phyloP scores from a whole-genome alignment of 2,888 invertebrate genomes.

The Euproctis similis region DNA sequence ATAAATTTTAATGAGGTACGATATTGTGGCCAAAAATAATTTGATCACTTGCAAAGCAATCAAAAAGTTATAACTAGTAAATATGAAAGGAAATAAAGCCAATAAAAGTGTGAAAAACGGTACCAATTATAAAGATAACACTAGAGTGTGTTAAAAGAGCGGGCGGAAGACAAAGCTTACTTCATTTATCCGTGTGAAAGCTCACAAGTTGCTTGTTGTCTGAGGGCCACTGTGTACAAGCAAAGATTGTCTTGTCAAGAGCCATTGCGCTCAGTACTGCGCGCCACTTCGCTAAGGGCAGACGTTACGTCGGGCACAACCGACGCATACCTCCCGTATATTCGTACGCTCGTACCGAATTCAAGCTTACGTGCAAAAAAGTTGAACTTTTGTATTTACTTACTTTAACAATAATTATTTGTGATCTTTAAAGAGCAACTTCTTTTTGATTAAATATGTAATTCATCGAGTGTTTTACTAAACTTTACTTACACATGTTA shows the following conservation, averaged over 20 bases:
- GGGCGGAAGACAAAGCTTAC: constrained; percentile 55
- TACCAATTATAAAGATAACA: constrained; percentile 38
- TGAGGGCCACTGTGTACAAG: constrained; percentile 54
- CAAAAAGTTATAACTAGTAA: too few relatives aligned
- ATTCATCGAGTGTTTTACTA: constrained; percentile 13
- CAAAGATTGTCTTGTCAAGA: constrained; percentile 72
- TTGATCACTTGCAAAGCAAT: too few relatives aligned
- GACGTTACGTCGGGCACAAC: constrained; percentile 45
- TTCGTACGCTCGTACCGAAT: constrained; percentile 31
- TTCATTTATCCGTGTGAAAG: constrained; percentile 58
- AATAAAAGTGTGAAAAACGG: constrained; percentile 14
- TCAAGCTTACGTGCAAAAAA: too few relatives aligned
- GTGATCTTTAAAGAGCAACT: constrained; percentile 7
- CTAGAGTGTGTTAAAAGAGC: constrained; percentile 35
- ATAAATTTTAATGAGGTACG: too few relatives aligned
- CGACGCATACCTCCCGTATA: constrained; percentile 22
- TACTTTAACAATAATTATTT: constrained; percentile 9
- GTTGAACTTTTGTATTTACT: too few relatives aligned
- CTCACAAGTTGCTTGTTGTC: constrained; percentile 62
- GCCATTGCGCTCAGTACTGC: constrained; percentile 56
- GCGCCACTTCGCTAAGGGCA: constrained; percentile 53
- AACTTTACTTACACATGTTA: too few relatives aligned
- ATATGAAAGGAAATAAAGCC: too few relatives aligned
- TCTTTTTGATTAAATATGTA: constrained; percentile 9
- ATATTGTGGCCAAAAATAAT: too few relatives aligned